Conservation (phyloP, 2,113 vertebrate genomes). For the Rynchops niger region DNA sequence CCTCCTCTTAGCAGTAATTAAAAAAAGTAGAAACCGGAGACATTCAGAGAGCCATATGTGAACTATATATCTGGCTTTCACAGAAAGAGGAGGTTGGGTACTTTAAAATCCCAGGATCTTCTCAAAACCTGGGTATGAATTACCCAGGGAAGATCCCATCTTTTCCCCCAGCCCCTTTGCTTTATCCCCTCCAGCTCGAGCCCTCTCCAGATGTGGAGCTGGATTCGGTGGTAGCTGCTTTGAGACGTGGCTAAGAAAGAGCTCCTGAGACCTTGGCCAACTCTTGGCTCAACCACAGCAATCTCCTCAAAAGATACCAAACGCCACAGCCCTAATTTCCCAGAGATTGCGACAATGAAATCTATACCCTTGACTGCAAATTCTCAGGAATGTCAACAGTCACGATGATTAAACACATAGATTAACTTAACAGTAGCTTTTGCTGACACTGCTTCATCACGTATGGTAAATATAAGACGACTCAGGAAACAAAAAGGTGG, state of each 20-base stretch:
- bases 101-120: background rate
- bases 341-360: fast-evolving
- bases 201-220: no score
- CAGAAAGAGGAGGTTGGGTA: background rate
- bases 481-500: background rate
- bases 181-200: background rate
- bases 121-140: background rate
- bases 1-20: background rate
- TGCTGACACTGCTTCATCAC: background rate
- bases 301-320: background rate
- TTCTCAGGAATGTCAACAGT: background rate
- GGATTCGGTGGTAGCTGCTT: no score
- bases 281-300: background rate
- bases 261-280: background rate
- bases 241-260: background rate
- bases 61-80: fast-evolving
- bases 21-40: background rate
- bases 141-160: no score
- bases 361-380: background rate
- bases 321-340: background rate
- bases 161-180: background rate
- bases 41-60: fast-evolving
- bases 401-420: background rate
- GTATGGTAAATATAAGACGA: background rate
- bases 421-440: background rate